These are phyloP conservation scores for Lymantria dispar DNA, from an alignment of 2,888 invertebrate genomes.

Conservation along the genomic window DNA sequence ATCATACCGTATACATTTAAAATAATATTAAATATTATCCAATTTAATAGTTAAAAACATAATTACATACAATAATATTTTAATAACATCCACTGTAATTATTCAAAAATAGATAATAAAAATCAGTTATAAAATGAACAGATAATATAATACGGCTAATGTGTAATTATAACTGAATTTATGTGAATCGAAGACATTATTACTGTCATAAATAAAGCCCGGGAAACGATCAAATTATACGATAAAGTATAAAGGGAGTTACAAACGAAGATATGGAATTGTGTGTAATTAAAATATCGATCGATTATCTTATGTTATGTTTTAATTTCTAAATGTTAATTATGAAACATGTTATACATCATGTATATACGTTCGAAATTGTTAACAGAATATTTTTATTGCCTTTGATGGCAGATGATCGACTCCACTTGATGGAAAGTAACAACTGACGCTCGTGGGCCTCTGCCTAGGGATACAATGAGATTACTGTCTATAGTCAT, in stretches of 20 bases:
- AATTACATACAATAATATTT: constrained; percentile 6
- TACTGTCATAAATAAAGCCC: constrained; percentile 52
- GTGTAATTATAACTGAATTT: constrained; percentile 57
- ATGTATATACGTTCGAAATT: too few relatives aligned
- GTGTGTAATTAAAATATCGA: constrained; percentile 19
- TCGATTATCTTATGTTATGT: constrained; percentile 1
- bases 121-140: constrained; percentile 19
- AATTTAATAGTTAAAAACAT: background rate
- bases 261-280: constrained; percentile 4
- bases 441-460: too few relatives aligned
- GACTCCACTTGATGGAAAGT: too few relatives aligned
- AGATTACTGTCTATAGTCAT: too few relatives aligned
- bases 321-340: background rate
- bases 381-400: too few relatives aligned
- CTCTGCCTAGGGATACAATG: too few relatives aligned
- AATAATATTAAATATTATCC: too few relatives aligned
- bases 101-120: constrained; percentile 7
- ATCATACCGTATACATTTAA: too few relatives aligned
- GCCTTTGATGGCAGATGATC: too few relatives aligned
- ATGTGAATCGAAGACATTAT: constrained; percentile 58
- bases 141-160: constrained; percentile 39
- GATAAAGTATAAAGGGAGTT: constrained; percentile 27
- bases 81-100: constrained; percentile 6
- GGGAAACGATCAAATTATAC: constrained; percentile 45
- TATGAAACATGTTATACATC: too few relatives aligned